phyloP scores from a whole-genome alignment of 2,113 vertebrate species.

The Apus apus region DNA sequence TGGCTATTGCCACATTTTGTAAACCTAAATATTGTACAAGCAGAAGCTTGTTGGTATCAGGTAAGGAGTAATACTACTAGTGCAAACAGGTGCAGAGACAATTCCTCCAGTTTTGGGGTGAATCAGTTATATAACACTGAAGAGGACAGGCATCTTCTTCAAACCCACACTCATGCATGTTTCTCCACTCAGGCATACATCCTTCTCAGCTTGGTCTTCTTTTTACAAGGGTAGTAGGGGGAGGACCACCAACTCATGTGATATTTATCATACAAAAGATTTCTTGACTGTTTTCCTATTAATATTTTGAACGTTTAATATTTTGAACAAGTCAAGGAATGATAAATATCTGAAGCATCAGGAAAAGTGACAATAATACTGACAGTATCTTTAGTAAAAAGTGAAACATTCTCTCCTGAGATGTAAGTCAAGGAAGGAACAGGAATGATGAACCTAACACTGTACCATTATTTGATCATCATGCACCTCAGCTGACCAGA shows the following conservation, averaged over 20 bases:
- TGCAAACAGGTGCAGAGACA: conserved; percentile 71
- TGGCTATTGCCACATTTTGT: conserved; percentile 55
- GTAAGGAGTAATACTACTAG: conserved; percentile 69
- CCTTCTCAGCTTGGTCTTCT: conserved; percentile 38
- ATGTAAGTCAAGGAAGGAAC: conserved; percentile 35
- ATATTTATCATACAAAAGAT: not conserved
- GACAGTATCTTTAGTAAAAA: conserved; percentile 67
- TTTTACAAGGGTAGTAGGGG: not conserved
- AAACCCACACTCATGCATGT: conserved; percentile 9
- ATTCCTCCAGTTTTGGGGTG: conserved; percentile 39
- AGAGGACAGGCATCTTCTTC: not conserved
- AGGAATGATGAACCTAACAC: conserved; percentile 66
- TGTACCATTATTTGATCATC: conserved; percentile 68
- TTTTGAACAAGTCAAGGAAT: conserved; percentile 45
- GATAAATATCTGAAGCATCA: conserved; percentile 62
- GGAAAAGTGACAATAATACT: conserved; percentile 76
- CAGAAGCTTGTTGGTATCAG: conserved; percentile 65
- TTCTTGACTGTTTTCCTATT: conserved; percentile 23
- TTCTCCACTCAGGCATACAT: conserved; percentile 36
- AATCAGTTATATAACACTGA: conserved; percentile 36
- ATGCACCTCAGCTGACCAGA: conserved; percentile 64
- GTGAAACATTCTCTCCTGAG: conserved; percentile 77
- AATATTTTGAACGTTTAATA: not conserved
- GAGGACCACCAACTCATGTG: not conserved
- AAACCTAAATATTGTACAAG: conserved; percentile 68